Percentiles rank a stretch among this genome's conserved stretches.
Conservation (phyloP, 2,113 vertebrate genomes). For the Rhabdornis inornatus region DNA sequence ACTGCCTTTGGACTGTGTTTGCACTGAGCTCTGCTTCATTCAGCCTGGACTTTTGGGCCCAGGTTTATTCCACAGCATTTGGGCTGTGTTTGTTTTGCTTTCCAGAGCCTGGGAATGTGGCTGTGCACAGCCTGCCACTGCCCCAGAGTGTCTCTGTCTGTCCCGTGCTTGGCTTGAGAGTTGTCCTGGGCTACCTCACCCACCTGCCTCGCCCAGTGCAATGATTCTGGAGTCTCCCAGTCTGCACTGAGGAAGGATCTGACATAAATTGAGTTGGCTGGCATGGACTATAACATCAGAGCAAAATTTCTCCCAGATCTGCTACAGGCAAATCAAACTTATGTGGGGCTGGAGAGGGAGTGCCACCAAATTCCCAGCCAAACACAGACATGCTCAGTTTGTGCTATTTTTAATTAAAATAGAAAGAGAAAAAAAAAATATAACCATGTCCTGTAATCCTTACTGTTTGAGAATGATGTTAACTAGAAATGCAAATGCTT, state of each 20-base stretch:
- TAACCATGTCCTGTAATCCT: neutral
- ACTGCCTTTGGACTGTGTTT: constrained; percentile 56
- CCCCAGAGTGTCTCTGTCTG: neutral
- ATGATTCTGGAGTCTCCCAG: neutral
- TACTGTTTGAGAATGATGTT: neutral
- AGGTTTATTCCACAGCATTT: constrained; percentile 47
- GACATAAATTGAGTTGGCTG: neutral
- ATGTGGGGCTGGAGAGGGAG: neutral
- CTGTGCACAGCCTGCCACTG: neutral
- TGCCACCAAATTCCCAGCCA: neutral
- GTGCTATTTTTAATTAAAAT: neutral
- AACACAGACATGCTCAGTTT: neutral
- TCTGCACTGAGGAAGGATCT: neutral
- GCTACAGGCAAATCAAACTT: neutral
- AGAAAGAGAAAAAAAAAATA: neutral
- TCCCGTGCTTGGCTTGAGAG: neutral
- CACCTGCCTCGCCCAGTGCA: neutral
- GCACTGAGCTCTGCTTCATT: constrained; percentile 61
- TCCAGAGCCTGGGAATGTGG: constrained; percentile 45
- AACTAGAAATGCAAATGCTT: neutral
- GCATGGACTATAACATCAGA: neutral
- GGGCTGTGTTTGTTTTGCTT: constrained; percentile 62
- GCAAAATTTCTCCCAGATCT: neutral
- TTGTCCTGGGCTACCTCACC: neutral
- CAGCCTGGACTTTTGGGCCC: constrained; percentile 24